Evolutionary conservation across 2,113 vertebrate genomes (phyloP), one percentile per base, ranked within the genome.

Genomic region (Aegithalos caudatus): DNA sequence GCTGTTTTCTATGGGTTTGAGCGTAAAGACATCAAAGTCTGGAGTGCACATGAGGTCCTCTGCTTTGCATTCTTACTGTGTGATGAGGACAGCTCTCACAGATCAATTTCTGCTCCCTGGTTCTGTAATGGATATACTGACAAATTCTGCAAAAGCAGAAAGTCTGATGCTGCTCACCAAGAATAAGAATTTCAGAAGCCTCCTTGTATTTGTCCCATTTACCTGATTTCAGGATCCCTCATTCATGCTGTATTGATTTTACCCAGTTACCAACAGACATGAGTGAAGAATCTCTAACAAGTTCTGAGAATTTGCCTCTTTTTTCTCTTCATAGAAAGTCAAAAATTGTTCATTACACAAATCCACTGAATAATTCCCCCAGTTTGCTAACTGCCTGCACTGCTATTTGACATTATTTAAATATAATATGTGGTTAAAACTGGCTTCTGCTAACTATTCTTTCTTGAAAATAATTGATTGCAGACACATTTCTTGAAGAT

Each of bases 61-160:
- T 66, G 44, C 82, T 95, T 96, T 93, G 60, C 76, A 83, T 94
- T 88, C 86, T 47, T 64, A 67, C 72, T 71, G 7, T 23, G 69
- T 29, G 76, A 74, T 11, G 57, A 93, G 82, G 90, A 81, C 92
- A 92, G 85, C 86, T 88, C 92, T 88, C 21, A 3, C 93, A 79
- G 88, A 96, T 92, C 86, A 58, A 90, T 94, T 93, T 94, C 82
- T 93, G 28, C 48, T 93, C 90, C n/a, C 47, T 96, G 40, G 19
- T 71, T 95, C 65, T 92, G 37, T 88, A 90, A 86, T 79, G 61
- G 76, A 95, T 71, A 57, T 53, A 25, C 90, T 90, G 93, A 86
- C 65, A 88, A 90, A 90, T 78, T 86, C 86, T 81, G 48, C 61
- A 90, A 62, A 78, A 92, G 51, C 40, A 67, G 51, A 51, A 90